Conservation (phyloP, 1,140 invertebrate species). For the Brachionus koreanus region DNA sequence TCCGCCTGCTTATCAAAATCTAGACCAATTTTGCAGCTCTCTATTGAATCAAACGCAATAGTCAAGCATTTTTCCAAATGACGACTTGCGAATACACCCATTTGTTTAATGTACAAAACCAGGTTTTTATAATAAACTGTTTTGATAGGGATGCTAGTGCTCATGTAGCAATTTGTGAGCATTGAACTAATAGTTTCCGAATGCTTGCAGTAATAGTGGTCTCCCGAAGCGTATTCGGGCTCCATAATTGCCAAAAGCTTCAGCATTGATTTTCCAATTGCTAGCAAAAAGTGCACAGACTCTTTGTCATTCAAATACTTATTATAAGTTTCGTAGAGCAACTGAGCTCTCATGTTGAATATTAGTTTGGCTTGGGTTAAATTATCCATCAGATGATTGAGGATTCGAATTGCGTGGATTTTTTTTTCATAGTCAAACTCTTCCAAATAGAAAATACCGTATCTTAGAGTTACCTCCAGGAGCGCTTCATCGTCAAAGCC, state of each 20-base stretch:
- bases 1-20: not conserved
- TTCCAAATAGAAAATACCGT: constrained; percentile 22
- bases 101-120: constrained; percentile 8
- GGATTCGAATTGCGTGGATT: not conserved
- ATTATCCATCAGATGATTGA: constrained; percentile 18
- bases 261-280: not conserved
- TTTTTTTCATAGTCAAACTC: constrained; percentile 14
- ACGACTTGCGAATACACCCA: not conserved
- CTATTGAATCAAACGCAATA: constrained; percentile 28
- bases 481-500: constrained; percentile 22
- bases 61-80: not conserved
- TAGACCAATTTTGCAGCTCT: not conserved
- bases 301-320: constrained; percentile 25
- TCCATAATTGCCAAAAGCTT: constrained; percentile 16
- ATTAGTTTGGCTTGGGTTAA: not conserved
- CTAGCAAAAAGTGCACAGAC: not conserved
- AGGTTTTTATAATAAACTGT: constrained; percentile 10
- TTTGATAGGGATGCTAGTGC: not conserved
- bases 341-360: constrained; percentile 11
- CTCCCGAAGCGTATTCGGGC: not conserved
- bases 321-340: not conserved
- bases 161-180: constrained; percentile 23
- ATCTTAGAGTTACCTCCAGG: not conserved
- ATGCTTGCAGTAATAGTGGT: constrained; percentile 31
- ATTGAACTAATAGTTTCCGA: not conserved